phyloP scores from a whole-genome alignment of 2,888 invertebrate species.

The Leptinotarsa haldemani region DNA sequence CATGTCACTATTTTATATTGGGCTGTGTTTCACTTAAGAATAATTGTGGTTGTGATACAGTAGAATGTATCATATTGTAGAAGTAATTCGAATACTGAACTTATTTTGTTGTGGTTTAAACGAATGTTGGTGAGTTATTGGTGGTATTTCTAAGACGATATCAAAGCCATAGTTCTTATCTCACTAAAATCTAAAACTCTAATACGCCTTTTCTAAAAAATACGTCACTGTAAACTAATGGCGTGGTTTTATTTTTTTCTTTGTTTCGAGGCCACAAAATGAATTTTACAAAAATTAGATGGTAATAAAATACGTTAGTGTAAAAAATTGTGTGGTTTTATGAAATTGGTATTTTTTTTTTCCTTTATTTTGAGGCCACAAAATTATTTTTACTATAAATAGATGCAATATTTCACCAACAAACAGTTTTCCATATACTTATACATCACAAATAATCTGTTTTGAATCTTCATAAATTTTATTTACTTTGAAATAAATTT shows the following conservation, averaged over 20 bases:
- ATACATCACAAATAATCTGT: background rate
- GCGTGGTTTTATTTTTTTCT: too few relatives aligned
- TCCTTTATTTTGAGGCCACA: too few relatives aligned
- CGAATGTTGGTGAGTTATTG: background rate
- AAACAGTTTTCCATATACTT: background rate
- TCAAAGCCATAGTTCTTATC: too few relatives aligned
- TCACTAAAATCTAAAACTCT: too few relatives aligned
- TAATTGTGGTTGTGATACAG: background rate
- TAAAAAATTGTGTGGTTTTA: too few relatives aligned
- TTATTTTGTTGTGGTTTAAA: background rate
- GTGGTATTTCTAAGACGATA: background rate
- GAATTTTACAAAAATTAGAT: too few relatives aligned
- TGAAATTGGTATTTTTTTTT: too few relatives aligned
- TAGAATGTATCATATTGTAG: background rate
- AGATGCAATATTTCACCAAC: background rate
- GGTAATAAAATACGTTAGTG: too few relatives aligned
- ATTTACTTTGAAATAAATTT: conserved; percentile 20
- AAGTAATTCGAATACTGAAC: background rate
- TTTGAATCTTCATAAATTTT: background rate
- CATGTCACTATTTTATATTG: conserved; percentile 4
- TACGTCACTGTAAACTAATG: too few relatives aligned
- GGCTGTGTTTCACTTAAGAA: conserved; percentile 40
- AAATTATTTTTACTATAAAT: too few relatives aligned
- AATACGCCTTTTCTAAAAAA: too few relatives aligned
- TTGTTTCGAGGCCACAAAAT: too few relatives aligned